phyloP scores from a whole-genome alignment of 2,113 vertebrate species.

The Eurystomus gularis region DNA sequence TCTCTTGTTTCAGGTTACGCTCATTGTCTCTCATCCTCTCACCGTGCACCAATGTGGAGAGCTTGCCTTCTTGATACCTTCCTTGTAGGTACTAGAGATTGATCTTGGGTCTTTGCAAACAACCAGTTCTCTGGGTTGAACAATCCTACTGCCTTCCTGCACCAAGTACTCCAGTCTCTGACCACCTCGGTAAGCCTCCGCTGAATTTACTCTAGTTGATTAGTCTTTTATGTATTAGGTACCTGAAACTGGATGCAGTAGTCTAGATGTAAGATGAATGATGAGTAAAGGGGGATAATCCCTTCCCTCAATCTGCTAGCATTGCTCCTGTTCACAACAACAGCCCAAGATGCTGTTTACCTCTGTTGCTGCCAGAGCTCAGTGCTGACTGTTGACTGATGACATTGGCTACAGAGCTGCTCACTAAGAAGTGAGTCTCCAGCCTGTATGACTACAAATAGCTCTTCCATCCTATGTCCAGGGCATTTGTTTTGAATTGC shows the following conservation, averaged over 20 bases:
- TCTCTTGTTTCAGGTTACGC: background rate
- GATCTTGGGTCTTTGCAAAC: background rate
- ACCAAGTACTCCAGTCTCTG: background rate
- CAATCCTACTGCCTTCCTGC: accelerated
- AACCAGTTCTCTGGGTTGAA: background rate
- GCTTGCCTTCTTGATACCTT: background rate
- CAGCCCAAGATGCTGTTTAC: background rate
- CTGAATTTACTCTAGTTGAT: background rate
- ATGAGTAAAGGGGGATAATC: background rate
- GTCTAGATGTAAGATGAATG: background rate
- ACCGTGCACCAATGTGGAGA: background rate
- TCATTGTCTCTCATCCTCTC: background rate
- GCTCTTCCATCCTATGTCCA: background rate
- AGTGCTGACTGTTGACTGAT: background rate
- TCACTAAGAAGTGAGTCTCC: background rate
- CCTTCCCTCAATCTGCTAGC: accelerated
- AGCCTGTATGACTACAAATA: background rate
- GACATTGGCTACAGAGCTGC: background rate
- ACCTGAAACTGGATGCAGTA: accelerated
- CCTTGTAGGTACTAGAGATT: background rate
- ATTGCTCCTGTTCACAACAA: background rate
- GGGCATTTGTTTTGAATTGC: background rate
- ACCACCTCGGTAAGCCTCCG: background rate
- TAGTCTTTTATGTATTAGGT: background rate
- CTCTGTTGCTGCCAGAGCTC: background rate